Conservation (phyloP, 2,113 vertebrate genomes). For the Felis chaus region DNA sequence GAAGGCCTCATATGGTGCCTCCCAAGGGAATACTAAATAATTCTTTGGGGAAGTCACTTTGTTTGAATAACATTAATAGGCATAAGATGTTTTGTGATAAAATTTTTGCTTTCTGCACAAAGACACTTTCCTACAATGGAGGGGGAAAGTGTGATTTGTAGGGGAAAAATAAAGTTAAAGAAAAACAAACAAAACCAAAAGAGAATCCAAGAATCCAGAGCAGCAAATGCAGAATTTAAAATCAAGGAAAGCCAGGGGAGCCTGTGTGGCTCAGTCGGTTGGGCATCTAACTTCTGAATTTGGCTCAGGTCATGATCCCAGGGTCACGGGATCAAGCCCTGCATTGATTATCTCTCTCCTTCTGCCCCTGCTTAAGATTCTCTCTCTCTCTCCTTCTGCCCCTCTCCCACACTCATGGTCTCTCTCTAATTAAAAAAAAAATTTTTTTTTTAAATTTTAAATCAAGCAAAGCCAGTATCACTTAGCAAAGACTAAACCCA, state of each 20-base stretch:
- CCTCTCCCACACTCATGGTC: too few relatives aligned
- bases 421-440: too few relatives aligned
- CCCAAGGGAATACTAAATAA: background rate
- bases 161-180: background rate
- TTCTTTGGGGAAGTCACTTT: slow-evolving; percentile 14
- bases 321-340: too few relatives aligned
- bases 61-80: background rate
- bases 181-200: background rate
- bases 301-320: too few relatives aligned
- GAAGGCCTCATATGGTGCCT: background rate
- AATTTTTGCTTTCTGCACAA: background rate
- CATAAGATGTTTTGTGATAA: background rate
- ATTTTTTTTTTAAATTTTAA: background rate
- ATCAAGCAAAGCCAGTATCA: background rate
- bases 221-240: background rate
- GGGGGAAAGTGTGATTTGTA: background rate
- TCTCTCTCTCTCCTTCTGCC: too few relatives aligned
- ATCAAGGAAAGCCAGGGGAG: background rate
- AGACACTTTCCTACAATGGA: background rate
- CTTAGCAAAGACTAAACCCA: background rate
- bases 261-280: too few relatives aligned
- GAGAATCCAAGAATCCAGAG: background rate
- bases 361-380: too few relatives aligned
- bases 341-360: too few relatives aligned
- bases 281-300: too few relatives aligned